A percentile compares a stretch with the other conserved stretches of the same genome.
phyloP scores from a whole-genome alignment of 2,888 invertebrate genomes.

The Glaucopsyche alexis region DNA sequence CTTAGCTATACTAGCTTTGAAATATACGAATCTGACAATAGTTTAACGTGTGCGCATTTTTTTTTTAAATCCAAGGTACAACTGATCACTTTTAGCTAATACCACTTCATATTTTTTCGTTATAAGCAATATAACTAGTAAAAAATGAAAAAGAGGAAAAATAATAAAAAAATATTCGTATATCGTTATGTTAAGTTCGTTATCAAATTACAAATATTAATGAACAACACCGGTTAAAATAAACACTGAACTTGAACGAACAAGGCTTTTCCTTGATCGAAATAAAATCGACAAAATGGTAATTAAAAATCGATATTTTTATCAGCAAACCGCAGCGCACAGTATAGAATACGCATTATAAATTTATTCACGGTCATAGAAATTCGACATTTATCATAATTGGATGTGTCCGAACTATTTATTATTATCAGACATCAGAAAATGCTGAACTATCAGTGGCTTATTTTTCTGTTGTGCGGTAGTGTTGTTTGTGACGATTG shows the following conservation, averaged over 20 bases:
- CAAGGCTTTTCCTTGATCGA: not conserved
- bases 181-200: no score
- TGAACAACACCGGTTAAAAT: not conserved
- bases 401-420: slow-evolving; percentile 38
- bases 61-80: no score
- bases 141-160: no score
- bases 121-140: no score
- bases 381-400: slow-evolving; percentile 41
- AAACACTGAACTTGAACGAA: slow-evolving; percentile 8
- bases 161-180: no score
- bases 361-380: slow-evolving; percentile 38
- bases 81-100: no score
- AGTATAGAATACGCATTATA: slow-evolving; percentile 38
- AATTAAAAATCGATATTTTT: slow-evolving; percentile 29
- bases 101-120: no score
- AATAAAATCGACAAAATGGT: slow-evolving; percentile 27
- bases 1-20: no score
- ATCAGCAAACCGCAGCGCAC: slow-evolving; percentile 27
- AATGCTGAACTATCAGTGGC: slow-evolving; percentile 32
- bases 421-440: slow-evolving; percentile 32
- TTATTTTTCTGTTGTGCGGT: slow-evolving; percentile 36
- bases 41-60: no score
- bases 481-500: slow-evolving; percentile 48
- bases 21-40: no score
- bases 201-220: not conserved